phyloP scores from a whole-genome alignment of 2,797 vertebrate genomes.

The Echeneis naucrates region DNA sequence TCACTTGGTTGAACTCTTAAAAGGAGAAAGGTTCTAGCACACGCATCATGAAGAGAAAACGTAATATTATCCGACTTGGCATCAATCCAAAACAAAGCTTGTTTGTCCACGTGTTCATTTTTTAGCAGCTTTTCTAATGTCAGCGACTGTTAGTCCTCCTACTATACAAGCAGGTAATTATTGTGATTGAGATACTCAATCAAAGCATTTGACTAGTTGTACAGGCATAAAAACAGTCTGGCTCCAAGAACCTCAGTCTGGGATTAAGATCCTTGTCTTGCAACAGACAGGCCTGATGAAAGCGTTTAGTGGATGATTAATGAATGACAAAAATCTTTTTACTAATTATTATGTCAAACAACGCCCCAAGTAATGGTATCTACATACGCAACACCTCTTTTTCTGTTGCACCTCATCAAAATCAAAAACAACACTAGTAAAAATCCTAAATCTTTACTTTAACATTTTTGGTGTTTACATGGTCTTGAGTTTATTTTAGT shows the following conservation, averaged over 20 bases:
- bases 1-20: background rate
- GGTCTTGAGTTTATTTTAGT: conserved; percentile 24
- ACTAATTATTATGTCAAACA: conserved; percentile 46
- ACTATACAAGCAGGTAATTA: conserved; percentile 13
- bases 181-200: background rate
- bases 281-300: conserved; percentile 15
- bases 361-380: conserved; percentile 3
- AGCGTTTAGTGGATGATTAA: conserved; percentile 22
- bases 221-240: background rate
- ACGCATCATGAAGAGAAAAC: background rate
- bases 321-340: conserved; percentile 24
- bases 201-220: conserved; percentile 12
- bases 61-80: too few relatives aligned
- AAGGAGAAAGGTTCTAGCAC: background rate
- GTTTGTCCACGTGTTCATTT: background rate
- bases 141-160: background rate
- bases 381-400: background rate
- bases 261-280: conserved; percentile 21
- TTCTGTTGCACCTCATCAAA: background rate
- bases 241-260: background rate
- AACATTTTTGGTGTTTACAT: conserved; percentile 7
- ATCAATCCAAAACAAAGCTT: background rate
- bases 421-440: too few relatives aligned
- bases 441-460: too few relatives aligned
- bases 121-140: conserved; percentile 1